Evolutionary conservation across 1,140 invertebrate genomes (phyloP), one percentile per base, ranked within the genome.

Genomic region (Theocolax elegans): DNA sequence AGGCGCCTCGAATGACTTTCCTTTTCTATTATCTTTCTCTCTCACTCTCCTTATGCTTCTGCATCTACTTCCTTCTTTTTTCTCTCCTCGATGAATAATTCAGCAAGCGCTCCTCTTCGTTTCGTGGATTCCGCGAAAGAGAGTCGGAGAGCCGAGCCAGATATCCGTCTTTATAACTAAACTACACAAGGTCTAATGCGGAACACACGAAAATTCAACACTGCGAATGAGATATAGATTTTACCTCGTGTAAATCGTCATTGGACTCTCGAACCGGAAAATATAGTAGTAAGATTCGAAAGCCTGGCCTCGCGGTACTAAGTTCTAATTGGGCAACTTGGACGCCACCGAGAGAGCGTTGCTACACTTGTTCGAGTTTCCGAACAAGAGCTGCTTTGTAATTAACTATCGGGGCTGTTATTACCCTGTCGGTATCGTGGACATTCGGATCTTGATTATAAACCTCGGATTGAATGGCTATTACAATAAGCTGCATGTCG

Each of bases 31-130:
- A n/a, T n/a, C n/a, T n/a, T n/a, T n/a, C n/a, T n/a, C n/a, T n/a
- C n/a, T n/a, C n/a, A n/a, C n/a, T n/a, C n/a, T n/a, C n/a, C n/a
- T n/a, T n/a, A n/a, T n/a, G n/a, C n/a, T n/a, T n/a, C n/a, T n/a
- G n/a, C n/a, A n/a, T n/a, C n/a, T n/a, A n/a, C n/a, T n/a, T n/a
- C n/a, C n/a, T n/a, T n/a, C n/a, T n/a, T n/a, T n/a, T n/a, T n/a
- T n/a, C n/a, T n/a, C n/a, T 15, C 4, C 46, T 35, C 62, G 51
- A 66, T 66, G 63, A 66, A 66, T 66, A 66, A 66, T 66, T 66
- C 63, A 65, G n/a, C 49, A 8, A 17, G 49, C 15, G 35, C 17
- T 38, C 49, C 29, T 65, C n/a, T n/a, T n/a, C 63, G 35, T 65
- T 54, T 54, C 48, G 63, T 35, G 19, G 63, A 66, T 54, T 64